Conservation (phyloP, 2,888 invertebrate genomes). For the Hanleya hanleyi region DNA sequence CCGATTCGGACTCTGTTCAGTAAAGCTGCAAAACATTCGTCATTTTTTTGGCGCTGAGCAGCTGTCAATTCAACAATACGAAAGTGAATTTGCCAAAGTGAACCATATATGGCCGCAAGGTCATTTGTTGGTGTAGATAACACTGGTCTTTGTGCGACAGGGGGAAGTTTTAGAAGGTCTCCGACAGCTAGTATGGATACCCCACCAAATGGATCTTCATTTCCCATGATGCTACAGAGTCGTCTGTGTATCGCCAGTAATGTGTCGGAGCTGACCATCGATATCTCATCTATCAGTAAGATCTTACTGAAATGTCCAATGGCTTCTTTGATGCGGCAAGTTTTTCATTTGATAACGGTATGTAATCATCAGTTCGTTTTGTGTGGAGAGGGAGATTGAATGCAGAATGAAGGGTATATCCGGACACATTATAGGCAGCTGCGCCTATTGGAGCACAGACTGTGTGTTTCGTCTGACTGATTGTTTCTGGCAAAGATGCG, state of each 20-base stretch:
- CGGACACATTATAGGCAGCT: slow-evolving; percentile 2
- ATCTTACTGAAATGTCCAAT: slow-evolving; percentile 19
- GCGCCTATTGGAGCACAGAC: slow-evolving; percentile 1
- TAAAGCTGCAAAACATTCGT: slow-evolving; percentile 21
- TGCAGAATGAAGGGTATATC: slow-evolving; percentile 14
- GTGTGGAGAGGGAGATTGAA: slow-evolving; percentile 23
- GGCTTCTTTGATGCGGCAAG: slow-evolving; percentile 26
- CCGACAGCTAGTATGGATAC: slow-evolving; percentile 23
- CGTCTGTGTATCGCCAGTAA: slow-evolving; percentile 34
- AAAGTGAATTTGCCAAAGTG: slow-evolving; percentile 15
- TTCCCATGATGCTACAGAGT: slow-evolving; percentile 31
- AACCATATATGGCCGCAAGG: slow-evolving; percentile 17
- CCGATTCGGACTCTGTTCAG: slow-evolving; percentile 25
- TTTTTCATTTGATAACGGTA: slow-evolving; percentile 25
- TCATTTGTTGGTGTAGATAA: slow-evolving; percentile 10
- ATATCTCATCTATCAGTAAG: slow-evolving; percentile 32
- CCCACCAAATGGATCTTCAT: slow-evolving; percentile 33
- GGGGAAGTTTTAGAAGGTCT: slow-evolving; percentile 23
- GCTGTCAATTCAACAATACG: slow-evolving; percentile 11
- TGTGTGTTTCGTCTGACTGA: too few relatives aligned
- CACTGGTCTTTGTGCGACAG: slow-evolving; percentile 12
- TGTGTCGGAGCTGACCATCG: slow-evolving; percentile 34
- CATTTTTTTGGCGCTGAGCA: slow-evolving; percentile 31
- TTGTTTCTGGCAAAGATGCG: slow-evolving; percentile 19
- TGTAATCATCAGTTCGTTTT: slow-evolving; percentile 29